Conservation (phyloP, 92 coral and sea anemone species). For the Palythoa grandiflora region DNA sequence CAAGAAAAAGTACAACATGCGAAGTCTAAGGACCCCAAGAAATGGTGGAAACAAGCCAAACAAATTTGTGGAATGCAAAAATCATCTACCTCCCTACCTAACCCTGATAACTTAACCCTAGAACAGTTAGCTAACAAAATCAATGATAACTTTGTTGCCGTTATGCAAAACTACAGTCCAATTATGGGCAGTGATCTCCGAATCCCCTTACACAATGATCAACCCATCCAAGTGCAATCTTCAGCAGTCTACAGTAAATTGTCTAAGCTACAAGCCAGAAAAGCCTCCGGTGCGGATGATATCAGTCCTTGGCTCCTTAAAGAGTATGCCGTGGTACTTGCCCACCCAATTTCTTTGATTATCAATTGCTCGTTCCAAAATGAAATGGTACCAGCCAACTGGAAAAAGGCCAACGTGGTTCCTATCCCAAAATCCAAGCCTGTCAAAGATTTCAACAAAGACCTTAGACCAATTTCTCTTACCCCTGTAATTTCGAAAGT, state of each 20-base stretch:
- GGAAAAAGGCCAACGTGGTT: slow-evolving; percentile 20
- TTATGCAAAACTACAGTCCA: slow-evolving; percentile 10
- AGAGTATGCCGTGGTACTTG: slow-evolving; percentile 43
- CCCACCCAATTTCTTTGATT: slow-evolving; percentile 37
- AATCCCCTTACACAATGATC: slow-evolving; percentile 19
- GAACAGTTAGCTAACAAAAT: slow-evolving; percentile 24
- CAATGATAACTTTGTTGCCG: slow-evolving; percentile 3
- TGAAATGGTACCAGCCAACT: background rate
- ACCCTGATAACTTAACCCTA: slow-evolving; percentile 14
- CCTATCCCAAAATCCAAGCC: slow-evolving; percentile 51
- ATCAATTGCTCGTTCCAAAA: slow-evolving; percentile 7
- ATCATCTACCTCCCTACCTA: slow-evolving; percentile 5
- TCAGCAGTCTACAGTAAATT: slow-evolving; percentile 1
- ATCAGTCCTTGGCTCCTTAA: slow-evolving; percentile 43
- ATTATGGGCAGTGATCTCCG: background rate
- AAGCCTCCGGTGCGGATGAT: slow-evolving; percentile 51
- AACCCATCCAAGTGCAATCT: slow-evolving; percentile 6
- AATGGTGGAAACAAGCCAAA: slow-evolving; percentile 22
- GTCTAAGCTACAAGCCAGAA: slow-evolving; percentile 42
- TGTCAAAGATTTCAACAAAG: slow-evolving; percentile 40
- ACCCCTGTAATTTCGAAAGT: background rate
- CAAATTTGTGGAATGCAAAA: slow-evolving; percentile 16
- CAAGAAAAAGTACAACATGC: slow-evolving; percentile 16
- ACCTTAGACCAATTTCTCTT: background rate
- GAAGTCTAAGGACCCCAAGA: slow-evolving; percentile 28